phyloP scores from a whole-genome alignment of 2,113 vertebrate genomes.

The Galemys pyrenaicus region DNA sequence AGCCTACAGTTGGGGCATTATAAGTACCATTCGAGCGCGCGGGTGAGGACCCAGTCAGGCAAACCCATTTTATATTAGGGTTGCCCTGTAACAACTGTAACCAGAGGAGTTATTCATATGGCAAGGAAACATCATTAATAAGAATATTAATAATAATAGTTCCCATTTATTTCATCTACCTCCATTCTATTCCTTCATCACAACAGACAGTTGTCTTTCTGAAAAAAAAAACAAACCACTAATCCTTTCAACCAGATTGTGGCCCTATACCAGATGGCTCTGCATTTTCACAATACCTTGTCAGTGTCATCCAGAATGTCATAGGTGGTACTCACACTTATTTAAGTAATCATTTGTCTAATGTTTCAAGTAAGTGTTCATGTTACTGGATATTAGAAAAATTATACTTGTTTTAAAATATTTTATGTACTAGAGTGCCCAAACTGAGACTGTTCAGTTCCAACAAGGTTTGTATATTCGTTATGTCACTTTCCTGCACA shows the following conservation, averaged over 20 bases:
- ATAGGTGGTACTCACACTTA: neutral
- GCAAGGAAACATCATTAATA: neutral
- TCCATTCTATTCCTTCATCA: neutral
- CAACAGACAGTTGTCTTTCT: neutral
- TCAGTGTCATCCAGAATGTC: neutral
- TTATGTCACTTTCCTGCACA: neutral
- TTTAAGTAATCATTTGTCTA: neutral
- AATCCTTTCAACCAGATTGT: accelerated
- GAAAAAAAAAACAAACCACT: neutral
- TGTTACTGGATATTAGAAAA: neutral
- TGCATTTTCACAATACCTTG: neutral
- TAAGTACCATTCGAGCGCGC: too few species aligned
- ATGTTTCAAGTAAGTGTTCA: neutral
- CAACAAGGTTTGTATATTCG: neutral
- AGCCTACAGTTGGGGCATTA: too few species aligned
- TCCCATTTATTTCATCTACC: neutral
- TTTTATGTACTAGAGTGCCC: neutral
- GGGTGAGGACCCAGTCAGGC: too few species aligned
- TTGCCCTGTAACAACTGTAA: too few species aligned
- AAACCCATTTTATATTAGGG: too few species aligned
- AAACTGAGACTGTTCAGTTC: neutral
- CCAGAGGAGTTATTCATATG: neutral
- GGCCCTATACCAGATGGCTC: neutral
- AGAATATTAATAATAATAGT: neutral
- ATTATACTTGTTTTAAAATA: neutral